phyloP scores from a whole-genome alignment of 2,113 vertebrate genomes.

The Vireo altiloquus region DNA sequence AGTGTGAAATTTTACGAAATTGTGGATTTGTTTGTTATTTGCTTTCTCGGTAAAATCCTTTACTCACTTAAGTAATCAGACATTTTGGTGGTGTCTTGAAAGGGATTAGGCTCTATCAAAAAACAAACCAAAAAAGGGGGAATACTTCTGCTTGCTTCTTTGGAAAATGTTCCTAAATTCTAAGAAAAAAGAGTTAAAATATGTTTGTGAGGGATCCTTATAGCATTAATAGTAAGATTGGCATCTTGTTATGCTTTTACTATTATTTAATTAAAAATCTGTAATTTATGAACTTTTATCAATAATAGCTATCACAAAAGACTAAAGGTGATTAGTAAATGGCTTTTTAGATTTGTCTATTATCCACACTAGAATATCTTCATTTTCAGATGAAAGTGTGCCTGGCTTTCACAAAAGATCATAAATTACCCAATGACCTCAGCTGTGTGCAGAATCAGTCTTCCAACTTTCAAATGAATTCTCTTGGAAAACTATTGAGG shows the following conservation, averaged over 20 bases:
- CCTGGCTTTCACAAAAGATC: background rate
- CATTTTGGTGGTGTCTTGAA: background rate
- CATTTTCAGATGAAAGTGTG: background rate
- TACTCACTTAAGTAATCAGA: background rate
- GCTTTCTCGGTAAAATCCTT: background rate
- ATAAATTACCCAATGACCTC: slow-evolving; percentile 9
- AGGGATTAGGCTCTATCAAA: background rate
- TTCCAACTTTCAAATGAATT: background rate
- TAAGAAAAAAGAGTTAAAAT: background rate
- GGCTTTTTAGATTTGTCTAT: background rate
- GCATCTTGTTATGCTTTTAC: background rate
- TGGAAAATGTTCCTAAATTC: background rate
- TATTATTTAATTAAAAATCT: background rate
- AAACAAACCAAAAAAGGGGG: background rate
- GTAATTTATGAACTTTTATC: background rate
- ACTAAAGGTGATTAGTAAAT: background rate
- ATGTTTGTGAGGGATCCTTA: background rate
- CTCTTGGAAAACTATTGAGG: background rate
- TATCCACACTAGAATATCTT: background rate
- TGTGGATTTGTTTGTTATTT: background rate
- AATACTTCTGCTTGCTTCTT: background rate
- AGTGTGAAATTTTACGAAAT: background rate
- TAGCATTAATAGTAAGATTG: background rate
- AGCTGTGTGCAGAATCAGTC: background rate
- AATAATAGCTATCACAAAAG: background rate